Base-by-base conservation (phyloP, 2,888 invertebrate species). In the Trilocha varians region DNA sequence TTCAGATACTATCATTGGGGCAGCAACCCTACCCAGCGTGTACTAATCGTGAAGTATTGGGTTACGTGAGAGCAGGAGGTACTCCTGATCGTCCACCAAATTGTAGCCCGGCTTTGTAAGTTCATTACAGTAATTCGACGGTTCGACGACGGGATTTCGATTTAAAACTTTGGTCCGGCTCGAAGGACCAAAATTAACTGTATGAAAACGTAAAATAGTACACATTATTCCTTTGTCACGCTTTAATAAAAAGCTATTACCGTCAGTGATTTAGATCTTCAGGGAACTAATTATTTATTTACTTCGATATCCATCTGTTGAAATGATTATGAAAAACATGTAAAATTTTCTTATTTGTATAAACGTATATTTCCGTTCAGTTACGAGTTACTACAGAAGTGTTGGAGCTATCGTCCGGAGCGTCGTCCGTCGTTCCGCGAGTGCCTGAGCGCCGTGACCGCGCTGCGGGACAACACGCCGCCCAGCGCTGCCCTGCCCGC, bases 21-120 rank as follows among this genome's bases (percentile, higher is more conserved):
- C 96, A 97, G 66, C 97, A 98, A 69, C 99, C 99, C 0, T 99
- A 99, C 79, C 96, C 95, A 5, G 97, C 96, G 8, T 88, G 95
- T 48, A 94, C 93, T 44, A 98, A 99, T 82, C 87, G 94, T 11
- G 97, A 98, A 72, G 98, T 99, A 16, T 80, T 98, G 44, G 91
- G 94, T 56, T 95, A 94, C 71, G 97, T 99, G 6, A 89, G 95
- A 48, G 90, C 91, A 3, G 97, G 97, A 1, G 97, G 97, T 17
- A 88, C 93, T 35, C 87, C 97, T n/a, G 91, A 92, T 25, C 88
- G 92, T 55, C 95, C 95, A 3, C 88, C 89, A 4, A 93, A 94
- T 68, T 98, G 97, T 70, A 96, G 97, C 0, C 90, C 93, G 16
- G 88, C 87, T 47, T 82, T 95, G 91, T 93, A 74, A 89, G 90